Base-by-base conservation (phyloP, 1,140 invertebrate species). In the Brachionus sp. region DNA sequence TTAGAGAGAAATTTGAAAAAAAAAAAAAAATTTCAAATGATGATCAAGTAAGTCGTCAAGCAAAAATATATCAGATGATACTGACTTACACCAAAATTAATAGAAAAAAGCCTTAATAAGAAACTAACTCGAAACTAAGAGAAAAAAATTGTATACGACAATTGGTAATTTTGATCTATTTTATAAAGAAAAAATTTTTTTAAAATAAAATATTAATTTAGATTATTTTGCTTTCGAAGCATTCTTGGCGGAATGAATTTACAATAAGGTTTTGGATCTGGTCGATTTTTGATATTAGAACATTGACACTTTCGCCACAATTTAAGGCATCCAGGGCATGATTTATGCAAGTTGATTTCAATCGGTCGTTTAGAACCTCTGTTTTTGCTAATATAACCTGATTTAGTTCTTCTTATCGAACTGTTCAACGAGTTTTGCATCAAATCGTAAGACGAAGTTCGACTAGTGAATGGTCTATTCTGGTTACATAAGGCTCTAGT, bases 241-340 rank as follows among this genome's bases (percentile, higher is more conserved):
- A 80, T 80, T 29, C 77, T 80, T 16, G 77, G 77, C 23, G 77
- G 77, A 23, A 80, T 66, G 29, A 80, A 80, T 80, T 80, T 80
- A 44, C 77, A 80, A 16, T 80, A 80, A 19, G 77, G 77, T 19
- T 80, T 80, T 42, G 77, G 77, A 16, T 80, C 77, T 3, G 77
- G 77, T 39, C 77, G 50, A 80, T 80, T 80, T 25, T 80, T 80
- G 57, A 80, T 80, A 80, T 80, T 80, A 10, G 77, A 80, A 80
- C 77, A 80, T 80, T 80, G 50, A 37, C 77, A 80, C 12, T 39
- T 37, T 13, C 77, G 77, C 77, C 77, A 80, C 23, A 66, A 12
- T 16, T 80, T 80, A 62, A 80, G 62, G 62, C 77, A 80, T 19
- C 77, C 77, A 37, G 77, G 77, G 25, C 77, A 80, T 29, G 77